Percentiles rank a stretch among this genome's conserved stretches.
These are phyloP conservation scores for Musca domestica DNA, from an alignment of 1,140 invertebrate genomes.

Conservation along the genomic window DNA sequence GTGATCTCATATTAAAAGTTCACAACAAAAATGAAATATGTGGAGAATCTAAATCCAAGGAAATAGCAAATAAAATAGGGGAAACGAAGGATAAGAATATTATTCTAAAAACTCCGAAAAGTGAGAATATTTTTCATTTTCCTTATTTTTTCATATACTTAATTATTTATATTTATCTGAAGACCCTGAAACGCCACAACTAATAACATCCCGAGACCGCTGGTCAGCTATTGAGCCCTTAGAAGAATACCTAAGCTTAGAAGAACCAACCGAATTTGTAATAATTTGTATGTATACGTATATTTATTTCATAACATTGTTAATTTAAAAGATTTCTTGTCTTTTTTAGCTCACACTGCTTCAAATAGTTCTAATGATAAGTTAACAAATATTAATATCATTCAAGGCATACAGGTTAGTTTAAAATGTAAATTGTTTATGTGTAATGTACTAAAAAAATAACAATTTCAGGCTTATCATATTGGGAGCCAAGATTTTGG, in stretches of 20 bases:
- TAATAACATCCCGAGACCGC: neutral
- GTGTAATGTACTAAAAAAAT: neutral
- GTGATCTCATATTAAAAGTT: conserved; percentile 5
- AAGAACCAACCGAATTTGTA: neutral
- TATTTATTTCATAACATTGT: neutral
- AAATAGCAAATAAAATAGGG: neutral
- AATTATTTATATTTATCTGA: no score
- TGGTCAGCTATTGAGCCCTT: neutral
- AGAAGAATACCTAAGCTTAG: neutral
- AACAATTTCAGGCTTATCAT: conserved; percentile 52
- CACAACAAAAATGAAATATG: neutral
- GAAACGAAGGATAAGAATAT: neutral
- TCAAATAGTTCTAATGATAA: conserved; percentile 54
- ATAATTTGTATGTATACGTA: conserved; percentile 2
- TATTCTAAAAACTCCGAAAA: neutral
- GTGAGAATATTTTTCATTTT: no score
- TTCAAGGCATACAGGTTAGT: conserved; percentile 54
- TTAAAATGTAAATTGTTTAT: neutral
- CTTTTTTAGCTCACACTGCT: conserved; percentile 54
- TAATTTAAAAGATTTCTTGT: neutral
- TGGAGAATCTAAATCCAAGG: neutral
- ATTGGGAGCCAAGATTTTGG: conserved; percentile 57
- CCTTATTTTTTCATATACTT: no score
- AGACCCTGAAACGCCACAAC: no score
- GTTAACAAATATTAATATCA: conserved; percentile 51